Evolutionary conservation across 2,888 invertebrate genomes (phyloP).

Genomic region (Pyrochroa serraticornis): DNA sequence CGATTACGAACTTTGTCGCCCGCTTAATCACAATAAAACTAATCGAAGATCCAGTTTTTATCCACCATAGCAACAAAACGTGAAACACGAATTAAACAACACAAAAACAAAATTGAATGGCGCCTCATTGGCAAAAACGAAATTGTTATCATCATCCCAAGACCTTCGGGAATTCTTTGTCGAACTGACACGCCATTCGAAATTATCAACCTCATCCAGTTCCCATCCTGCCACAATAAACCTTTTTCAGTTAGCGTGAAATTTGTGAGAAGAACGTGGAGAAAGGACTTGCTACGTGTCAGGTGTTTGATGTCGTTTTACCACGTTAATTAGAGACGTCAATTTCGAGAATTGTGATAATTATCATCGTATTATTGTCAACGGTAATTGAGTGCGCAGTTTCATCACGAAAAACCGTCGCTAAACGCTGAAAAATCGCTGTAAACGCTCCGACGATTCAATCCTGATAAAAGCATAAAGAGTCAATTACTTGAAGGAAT

Average conservation of each 20-base stretch:
- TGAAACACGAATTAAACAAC: slow-evolving; percentile 7
- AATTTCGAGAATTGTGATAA: too few species aligned
- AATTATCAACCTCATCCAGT: slow-evolving; percentile 38
- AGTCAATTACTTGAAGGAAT: slow-evolving; percentile 9
- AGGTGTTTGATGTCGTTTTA: too few species aligned
- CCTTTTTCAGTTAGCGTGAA: slow-evolving; percentile 40
- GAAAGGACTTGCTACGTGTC: slow-evolving; percentile 4
- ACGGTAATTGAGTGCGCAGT: too few species aligned
- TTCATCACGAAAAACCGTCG: too few species aligned
- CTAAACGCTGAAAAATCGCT: neutral
- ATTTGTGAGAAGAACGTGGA: slow-evolving; percentile 36
- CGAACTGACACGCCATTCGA: slow-evolving; percentile 29
- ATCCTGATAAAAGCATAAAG: neutral
- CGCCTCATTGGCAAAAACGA: slow-evolving; percentile 21
- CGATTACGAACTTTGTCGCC: slow-evolving; percentile 36
- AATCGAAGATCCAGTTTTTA: slow-evolving; percentile 10
- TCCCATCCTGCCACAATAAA: slow-evolving; percentile 40
- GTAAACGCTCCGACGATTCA: neutral
- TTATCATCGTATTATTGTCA: too few species aligned
- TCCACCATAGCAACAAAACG: neutral
- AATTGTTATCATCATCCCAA: slow-evolving; percentile 22
- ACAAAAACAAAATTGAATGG: slow-evolving; percentile 20
- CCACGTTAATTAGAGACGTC: too few species aligned
- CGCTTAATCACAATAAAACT: slow-evolving; percentile 33
- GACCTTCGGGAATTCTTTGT: slow-evolving; percentile 20